Evolutionary conservation across 2,888 invertebrate species (phyloP), one percentile per base, ranked within the genome.

Genomic region (Reticulitermes lucifugus): DNA sequence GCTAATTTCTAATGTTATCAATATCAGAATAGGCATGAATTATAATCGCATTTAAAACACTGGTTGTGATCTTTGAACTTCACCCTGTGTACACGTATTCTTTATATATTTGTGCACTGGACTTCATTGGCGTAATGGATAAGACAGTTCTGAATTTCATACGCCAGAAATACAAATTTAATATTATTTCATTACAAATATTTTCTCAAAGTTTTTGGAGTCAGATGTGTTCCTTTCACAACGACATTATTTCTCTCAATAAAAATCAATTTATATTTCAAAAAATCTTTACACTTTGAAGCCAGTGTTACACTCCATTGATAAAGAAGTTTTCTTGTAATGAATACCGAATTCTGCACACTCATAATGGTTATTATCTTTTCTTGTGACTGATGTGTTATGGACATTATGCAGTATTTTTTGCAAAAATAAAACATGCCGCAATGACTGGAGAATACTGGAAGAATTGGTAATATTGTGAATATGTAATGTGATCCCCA

Each of bases 371-470:
- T 73, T 25, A 18, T 41, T 9, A 73, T 9, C 12, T 7, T 73
- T 73, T 73, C 73, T 73, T 73, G 73, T 73, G 73, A 73, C 21
- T 73, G 41, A 73, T 41, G 73, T 73, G 41, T 73, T n/a, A 65
- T 65, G 2, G n/a, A 25, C 12, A 18, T 22, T 18, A n/a, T 2
- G 6, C 12, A 14, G 2, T n/a, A 21, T 25, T 65, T 65, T 65
- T 65, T n/a, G 1, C 60, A 60, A 60, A 18, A 25, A 65, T 18
- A 18, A 55, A 55, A 55, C 18, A 65, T 65, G 25, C 65, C 6
- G 25, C 25, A 65, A 65, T 65, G 65, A 65, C n/a, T n/a, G n/a
- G 65, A 65, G 41, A n/a, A 35, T 9, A n/a, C 0, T 35, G 71
- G 35, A 71, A 18, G 18, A 2, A 29, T 71, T 71, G 71, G 29